Evolutionary conservation across 1,140 invertebrate species (phyloP).

Genomic region (Metopolophium dirhodum): DNA sequence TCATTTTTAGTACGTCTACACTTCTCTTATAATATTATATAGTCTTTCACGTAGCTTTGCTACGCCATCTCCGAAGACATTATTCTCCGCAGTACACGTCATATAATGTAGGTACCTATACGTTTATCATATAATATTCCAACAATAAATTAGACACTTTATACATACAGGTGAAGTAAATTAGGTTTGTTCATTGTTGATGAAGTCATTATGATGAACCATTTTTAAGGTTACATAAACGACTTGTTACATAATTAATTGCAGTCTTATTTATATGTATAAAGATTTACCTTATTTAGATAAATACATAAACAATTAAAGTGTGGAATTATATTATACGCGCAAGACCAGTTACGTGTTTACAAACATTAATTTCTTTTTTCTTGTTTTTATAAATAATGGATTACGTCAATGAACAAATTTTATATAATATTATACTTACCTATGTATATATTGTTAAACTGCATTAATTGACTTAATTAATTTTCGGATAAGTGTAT

Average conservation of each 20-base stretch:
- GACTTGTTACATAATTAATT: slow-evolving; percentile 9
- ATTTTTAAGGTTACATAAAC: background rate
- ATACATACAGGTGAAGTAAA: background rate
- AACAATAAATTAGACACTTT: background rate
- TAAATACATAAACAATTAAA: background rate
- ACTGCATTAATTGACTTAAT: background rate
- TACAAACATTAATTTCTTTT: slow-evolving; percentile 4
- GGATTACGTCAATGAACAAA: background rate
- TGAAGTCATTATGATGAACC: background rate
- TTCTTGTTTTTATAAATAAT: slow-evolving; percentile 16
- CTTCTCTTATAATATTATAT: background rate
- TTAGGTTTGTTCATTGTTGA: background rate
- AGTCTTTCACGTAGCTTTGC: background rate
- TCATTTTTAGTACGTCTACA: background rate
- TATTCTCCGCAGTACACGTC: background rate
- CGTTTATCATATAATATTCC: background rate
- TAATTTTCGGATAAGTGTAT: background rate
- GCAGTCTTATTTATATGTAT: background rate
- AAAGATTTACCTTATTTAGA: background rate
- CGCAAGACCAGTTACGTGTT: background rate
- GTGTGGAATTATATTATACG: background rate
- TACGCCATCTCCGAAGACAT: background rate
- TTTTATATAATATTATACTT: background rate
- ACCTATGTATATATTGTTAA: background rate
- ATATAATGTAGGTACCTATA: background rate